Conservation (phyloP, 2,113 vertebrate species). For the Eclectus roratus region DNA sequence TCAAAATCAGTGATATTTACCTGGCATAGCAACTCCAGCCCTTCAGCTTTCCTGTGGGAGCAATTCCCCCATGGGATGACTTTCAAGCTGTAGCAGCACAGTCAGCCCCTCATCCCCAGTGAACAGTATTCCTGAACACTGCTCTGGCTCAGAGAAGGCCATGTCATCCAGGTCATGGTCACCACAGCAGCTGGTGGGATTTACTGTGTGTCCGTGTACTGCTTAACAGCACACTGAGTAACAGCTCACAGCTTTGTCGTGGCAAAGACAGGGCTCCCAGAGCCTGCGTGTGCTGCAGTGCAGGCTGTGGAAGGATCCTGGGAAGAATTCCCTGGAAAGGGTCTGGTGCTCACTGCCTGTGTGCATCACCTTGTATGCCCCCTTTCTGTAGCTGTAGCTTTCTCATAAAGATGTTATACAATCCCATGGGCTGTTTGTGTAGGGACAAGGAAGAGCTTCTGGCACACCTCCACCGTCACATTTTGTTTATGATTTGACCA, state of each 20-base stretch:
- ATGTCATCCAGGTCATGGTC: background rate
- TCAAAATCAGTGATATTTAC: background rate
- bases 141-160: background rate
- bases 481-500: conserved; percentile 29
- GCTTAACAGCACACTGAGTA: background rate
- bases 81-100: background rate
- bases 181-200: background rate
- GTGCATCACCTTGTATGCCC: background rate
- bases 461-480: background rate
- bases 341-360: background rate
- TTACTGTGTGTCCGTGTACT: background rate
- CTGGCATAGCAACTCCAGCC: background rate
- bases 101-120: rapidly evolving
- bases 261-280: background rate
- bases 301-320: rapidly evolving
- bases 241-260: background rate
- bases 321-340: background rate
- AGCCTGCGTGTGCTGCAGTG: background rate
- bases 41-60: background rate
- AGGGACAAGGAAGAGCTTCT: background rate
- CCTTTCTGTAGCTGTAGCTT: background rate
- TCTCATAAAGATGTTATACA: background rate
- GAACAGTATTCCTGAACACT: background rate
- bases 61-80: background rate
- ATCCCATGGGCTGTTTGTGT: background rate